phyloP scores from a whole-genome alignment of 2,797 vertebrate species.

The Acanthurus tractus region DNA sequence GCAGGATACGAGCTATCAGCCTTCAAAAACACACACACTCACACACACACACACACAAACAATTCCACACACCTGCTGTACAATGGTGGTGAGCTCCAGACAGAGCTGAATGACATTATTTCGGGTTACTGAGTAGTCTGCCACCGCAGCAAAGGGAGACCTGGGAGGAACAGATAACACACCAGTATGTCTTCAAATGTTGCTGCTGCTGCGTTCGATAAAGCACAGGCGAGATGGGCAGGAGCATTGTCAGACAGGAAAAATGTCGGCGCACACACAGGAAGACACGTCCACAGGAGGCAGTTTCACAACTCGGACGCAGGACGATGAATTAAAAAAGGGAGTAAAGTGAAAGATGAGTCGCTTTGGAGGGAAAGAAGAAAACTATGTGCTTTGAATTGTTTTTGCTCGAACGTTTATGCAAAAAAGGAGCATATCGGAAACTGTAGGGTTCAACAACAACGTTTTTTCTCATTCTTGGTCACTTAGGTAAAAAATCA shows the following conservation, averaged over 20 bases:
- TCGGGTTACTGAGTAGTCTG: slow-evolving; percentile 95
- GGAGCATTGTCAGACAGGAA: slow-evolving; percentile 14
- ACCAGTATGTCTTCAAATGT: slow-evolving; percentile 46
- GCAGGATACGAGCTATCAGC: slow-evolving; percentile 64
- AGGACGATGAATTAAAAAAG: no score
- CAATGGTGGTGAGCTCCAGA: slow-evolving; percentile 96
- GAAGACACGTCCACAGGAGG: not conserved
- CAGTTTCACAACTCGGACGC: not conserved
- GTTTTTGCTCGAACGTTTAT: not conserved
- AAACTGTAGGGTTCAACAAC: no score
- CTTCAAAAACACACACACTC: slow-evolving; percentile 59
- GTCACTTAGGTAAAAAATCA: no score
- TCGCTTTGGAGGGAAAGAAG: not conserved
- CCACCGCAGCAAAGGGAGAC: slow-evolving; percentile 95
- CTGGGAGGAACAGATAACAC: slow-evolving; percentile 82
- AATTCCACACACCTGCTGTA: slow-evolving; percentile 90
- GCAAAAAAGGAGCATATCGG: not conserved
- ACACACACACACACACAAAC: slow-evolving; percentile 67
- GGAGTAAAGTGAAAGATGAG: not conserved
- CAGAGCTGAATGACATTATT: slow-evolving; percentile 97
- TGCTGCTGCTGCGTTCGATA: slow-evolving; percentile 58
- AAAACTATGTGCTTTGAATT: not conserved
- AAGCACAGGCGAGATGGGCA: slow-evolving; percentile 49
- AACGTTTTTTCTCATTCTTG: no score
- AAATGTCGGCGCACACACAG: not conserved